Conservation (phyloP, 2,113 vertebrate genomes). For the Cyanoliseus patagonus region DNA sequence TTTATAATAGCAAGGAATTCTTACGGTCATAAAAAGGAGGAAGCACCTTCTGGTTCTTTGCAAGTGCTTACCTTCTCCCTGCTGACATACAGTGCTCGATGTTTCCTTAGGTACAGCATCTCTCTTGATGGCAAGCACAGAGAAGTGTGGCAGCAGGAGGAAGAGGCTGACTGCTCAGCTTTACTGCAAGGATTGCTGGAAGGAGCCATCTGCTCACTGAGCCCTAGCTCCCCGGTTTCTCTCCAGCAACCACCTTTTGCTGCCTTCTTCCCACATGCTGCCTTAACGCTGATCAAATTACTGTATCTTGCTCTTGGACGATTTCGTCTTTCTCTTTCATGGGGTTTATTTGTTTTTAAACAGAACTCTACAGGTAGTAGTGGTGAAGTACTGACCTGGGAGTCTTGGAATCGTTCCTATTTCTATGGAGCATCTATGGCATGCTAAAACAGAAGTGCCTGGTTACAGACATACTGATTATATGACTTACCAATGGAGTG, state of each 20-base stretch:
- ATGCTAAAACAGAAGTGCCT: not conserved
- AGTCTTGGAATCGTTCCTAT: not conserved
- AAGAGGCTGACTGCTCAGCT: conserved; percentile 15
- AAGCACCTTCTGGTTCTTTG: not conserved
- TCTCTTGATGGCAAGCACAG: not conserved
- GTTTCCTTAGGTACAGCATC: not conserved
- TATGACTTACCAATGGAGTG: not conserved
- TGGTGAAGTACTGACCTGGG: not conserved
- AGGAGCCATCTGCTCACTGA: conserved; percentile 8
- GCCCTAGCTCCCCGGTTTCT: not conserved
- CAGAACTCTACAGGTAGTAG: not conserved
- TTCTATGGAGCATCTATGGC: not conserved
- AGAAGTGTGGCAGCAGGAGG: not conserved
- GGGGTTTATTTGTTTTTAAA: not conserved
- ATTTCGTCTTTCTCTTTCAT: not conserved
- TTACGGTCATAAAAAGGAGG: not conserved
- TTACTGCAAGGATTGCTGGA: not conserved
- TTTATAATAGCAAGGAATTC: not conserved
- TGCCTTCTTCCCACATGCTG: conserved; percentile 11
- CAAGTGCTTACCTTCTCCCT: not conserved
- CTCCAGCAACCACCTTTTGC: conserved; percentile 1
- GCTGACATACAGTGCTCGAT: not conserved
- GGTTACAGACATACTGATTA: not conserved
- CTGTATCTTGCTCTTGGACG: not conserved
- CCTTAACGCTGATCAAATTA: not conserved